Percentiles rank a stretch among this genome's conserved stretches.
Conservation (phyloP, 2,888 invertebrate species). For the Sarcophaga caerulescens region DNA sequence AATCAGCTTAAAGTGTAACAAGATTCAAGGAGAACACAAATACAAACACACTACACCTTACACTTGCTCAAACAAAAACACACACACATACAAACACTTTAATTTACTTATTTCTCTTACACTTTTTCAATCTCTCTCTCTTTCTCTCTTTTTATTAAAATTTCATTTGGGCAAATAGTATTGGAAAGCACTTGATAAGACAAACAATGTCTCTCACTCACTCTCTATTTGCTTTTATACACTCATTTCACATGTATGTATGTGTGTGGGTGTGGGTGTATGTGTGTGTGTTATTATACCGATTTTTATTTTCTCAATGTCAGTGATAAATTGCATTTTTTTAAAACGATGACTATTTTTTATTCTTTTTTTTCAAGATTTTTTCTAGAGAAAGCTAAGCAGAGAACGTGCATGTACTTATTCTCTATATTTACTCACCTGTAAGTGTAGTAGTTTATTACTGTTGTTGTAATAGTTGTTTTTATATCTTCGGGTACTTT, state of each 20-base stretch:
- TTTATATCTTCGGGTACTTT: not conserved
- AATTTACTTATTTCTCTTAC: too few species aligned
- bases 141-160: not conserved
- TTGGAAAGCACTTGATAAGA: slow-evolving; percentile 52
- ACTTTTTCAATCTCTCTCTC: not conserved
- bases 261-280: too few species aligned
- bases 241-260: not conserved
- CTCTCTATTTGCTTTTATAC: not conserved
- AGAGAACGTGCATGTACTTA: too few species aligned
- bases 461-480: slow-evolving; percentile 42
- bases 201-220: slow-evolving; percentile 44
- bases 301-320: not conserved
- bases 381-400: too few species aligned
- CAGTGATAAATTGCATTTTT: slow-evolving; percentile 24
- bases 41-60: not conserved
- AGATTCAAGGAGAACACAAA: not conserved
- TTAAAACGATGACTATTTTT: not conserved
- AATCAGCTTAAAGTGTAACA: not conserved
- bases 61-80: not conserved
- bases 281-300: too few species aligned
- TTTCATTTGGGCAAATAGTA: slow-evolving; percentile 5
- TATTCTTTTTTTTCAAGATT: slow-evolving; percentile 8
- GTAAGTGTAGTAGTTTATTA: slow-evolving; percentile 73
- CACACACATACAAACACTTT: not conserved
- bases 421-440: slow-evolving; percentile 69